Percentiles rank a stretch among this genome's conserved stretches.
Conservation (phyloP, 23 tunicate species). For the Halocynthia aurantium region DNA sequence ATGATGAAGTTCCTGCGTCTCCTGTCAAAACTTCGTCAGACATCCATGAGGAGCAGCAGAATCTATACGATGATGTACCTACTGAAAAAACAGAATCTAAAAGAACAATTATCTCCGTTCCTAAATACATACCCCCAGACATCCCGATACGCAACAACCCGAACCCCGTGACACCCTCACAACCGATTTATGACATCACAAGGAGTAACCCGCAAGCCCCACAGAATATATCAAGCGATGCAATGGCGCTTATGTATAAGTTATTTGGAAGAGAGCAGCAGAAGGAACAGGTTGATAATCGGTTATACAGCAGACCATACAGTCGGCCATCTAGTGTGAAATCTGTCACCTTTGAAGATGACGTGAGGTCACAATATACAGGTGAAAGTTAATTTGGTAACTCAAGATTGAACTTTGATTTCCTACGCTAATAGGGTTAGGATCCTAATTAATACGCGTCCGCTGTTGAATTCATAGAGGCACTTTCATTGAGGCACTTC, state of each 20-base stretch:
- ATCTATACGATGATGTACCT: slow-evolving; percentile 9
- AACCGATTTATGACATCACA: slow-evolving; percentile 15
- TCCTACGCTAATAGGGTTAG: no score
- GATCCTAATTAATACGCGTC: no score
- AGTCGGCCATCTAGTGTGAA: slow-evolving; percentile 9
- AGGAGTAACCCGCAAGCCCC: slow-evolving; percentile 1
- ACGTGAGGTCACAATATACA: slow-evolving; percentile 1
- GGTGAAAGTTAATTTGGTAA: no score
- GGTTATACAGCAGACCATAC: not conserved
- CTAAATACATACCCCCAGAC: slow-evolving; percentile 10
- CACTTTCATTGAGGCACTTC: no score
- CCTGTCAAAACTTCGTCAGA: not conserved
- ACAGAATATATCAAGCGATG: slow-evolving; percentile 13
- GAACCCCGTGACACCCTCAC: slow-evolving; percentile 5
- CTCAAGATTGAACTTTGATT: no score
- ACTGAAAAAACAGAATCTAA: not conserved
- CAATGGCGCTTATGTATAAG: slow-evolving; percentile 25
- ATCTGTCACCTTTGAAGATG: slow-evolving; percentile 24
- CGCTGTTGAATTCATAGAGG: no score
- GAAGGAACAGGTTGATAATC: no score
- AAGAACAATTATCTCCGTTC: slow-evolving; percentile 19
- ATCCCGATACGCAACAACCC: slow-evolving; percentile 2
- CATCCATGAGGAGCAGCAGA: not conserved
- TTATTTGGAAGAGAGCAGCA: slow-evolving; percentile 11
- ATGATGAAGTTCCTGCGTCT: slow-evolving; percentile 5